phyloP scores from a whole-genome alignment of 2,888 invertebrate species.

The Steinernema carpocapsae region DNA sequence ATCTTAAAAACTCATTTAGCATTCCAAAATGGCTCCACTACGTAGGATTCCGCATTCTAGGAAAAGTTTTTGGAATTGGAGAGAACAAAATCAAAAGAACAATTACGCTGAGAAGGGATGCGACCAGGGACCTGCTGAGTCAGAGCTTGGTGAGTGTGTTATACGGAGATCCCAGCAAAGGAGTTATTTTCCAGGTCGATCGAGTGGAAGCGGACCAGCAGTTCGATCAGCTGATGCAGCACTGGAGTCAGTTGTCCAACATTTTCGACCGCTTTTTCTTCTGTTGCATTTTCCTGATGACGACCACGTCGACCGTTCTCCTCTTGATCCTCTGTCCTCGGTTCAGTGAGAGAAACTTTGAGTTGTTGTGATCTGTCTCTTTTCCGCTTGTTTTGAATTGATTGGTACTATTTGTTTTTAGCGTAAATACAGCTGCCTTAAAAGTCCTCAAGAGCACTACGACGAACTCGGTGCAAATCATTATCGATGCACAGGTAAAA shows the following conservation, averaged over 20 bases:
- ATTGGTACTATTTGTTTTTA: too few relatives aligned
- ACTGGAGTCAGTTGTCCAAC: conserved; percentile 51
- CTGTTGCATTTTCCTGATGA: conserved; percentile 45
- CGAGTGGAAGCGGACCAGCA: conserved; percentile 43
- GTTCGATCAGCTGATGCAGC: conserved; percentile 43
- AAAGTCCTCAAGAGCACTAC: too few relatives aligned
- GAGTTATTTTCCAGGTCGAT: conserved; percentile 39
- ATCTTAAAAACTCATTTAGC: conserved; percentile 39
- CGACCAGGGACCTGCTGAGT: conserved; percentile 39
- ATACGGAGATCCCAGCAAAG: not conserved
- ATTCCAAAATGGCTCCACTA: conserved; percentile 70
- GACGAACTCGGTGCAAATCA: too few relatives aligned
- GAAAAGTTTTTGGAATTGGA: conserved; percentile 66
- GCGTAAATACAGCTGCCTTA: too few relatives aligned
- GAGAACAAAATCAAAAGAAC: conserved; percentile 35
- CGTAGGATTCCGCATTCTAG: conserved; percentile 69
- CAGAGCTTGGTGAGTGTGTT: conserved; percentile 38
- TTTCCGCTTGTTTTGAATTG: too few relatives aligned
- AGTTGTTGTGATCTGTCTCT: not conserved
- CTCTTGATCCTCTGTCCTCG: conserved; percentile 48
- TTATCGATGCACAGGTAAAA: too few relatives aligned
- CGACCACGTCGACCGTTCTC: conserved; percentile 39
- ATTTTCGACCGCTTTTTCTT: conserved; percentile 59
- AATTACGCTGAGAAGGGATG: conserved; percentile 13
- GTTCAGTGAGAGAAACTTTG: conserved; percentile 40